Evolutionary conservation across 2,113 vertebrate genomes (phyloP).

Genomic region (Anseranas semipalmata): DNA sequence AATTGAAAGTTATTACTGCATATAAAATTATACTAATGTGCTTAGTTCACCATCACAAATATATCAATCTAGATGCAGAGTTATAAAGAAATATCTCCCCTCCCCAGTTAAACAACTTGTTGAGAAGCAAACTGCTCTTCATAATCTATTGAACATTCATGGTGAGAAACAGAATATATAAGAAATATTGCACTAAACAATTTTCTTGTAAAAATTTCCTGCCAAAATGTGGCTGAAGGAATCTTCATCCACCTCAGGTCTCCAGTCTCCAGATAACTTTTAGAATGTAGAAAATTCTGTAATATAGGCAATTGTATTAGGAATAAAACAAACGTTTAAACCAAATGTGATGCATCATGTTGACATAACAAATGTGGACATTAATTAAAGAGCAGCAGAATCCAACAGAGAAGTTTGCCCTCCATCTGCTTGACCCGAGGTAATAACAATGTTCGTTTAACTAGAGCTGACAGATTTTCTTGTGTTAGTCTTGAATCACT

Average conservation of each 20-base stretch:
- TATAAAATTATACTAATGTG: not conserved
- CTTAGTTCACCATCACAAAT: not conserved
- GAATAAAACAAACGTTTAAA: constrained; percentile 69
- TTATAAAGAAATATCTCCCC: not conserved
- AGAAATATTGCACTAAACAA: not conserved
- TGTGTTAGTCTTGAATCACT: constrained; percentile 73
- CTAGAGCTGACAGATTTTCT: constrained; percentile 82
- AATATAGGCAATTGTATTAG: constrained; percentile 73
- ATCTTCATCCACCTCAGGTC: not conserved
- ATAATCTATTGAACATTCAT: not conserved
- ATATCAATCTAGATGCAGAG: not conserved
- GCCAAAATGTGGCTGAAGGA: not conserved
- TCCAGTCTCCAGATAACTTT: constrained; percentile 38
- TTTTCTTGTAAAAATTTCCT: not conserved
- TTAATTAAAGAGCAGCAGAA: constrained; percentile 84
- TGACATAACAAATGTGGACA: constrained; percentile 87
- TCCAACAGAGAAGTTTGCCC: constrained; percentile 82
- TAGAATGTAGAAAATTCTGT: constrained; percentile 72
- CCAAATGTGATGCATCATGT: constrained; percentile 74
- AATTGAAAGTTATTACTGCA: not conserved
- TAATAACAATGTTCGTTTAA: constrained; percentile 82
- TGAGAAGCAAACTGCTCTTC: not conserved
- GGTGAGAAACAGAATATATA: not conserved
- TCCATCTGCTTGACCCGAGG: constrained; percentile 86
- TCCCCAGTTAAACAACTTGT: not conserved